Evolutionary conservation across 2,888 invertebrate genomes (phyloP).

Genomic region (Euproctis similis): DNA sequence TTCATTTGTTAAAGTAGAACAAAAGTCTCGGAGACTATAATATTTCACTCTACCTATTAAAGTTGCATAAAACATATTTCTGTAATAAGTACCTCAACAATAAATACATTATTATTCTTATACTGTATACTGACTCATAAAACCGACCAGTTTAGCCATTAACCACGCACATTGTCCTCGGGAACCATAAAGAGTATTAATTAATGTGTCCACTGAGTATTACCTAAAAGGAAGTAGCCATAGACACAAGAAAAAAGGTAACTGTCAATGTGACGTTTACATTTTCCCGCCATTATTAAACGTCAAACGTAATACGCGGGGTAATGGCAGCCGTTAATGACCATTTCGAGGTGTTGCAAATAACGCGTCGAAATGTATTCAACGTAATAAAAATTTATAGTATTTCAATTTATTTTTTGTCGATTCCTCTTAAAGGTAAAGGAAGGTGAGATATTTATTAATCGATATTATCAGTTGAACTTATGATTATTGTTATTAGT

Average conservation of each 20-base stretch:
- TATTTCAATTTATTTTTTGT: conserved; percentile 5
- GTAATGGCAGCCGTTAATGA: conserved; percentile 8
- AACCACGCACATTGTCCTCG: conserved; percentile 7
- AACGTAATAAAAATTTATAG: conserved; percentile 17
- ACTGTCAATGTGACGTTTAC: conserved; percentile 28
- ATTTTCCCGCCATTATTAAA: conserved; percentile 24
- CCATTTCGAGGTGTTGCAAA: conserved; percentile 14
- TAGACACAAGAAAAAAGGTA: conserved; percentile 16
- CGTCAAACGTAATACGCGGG: conserved; percentile 14
- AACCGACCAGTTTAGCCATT: conserved; percentile 10
- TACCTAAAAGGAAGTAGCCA: conserved; percentile 18
- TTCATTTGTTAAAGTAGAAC: too few relatives aligned
- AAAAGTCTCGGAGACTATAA: too few relatives aligned
- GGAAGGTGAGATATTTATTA: conserved; percentile 5
- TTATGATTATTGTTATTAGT: conserved; percentile 4
- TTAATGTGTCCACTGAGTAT: conserved; percentile 20
- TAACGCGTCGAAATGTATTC: conserved; percentile 9
- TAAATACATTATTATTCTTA: conserved; percentile 13
- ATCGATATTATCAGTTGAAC: not conserved
- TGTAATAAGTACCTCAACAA: conserved; percentile 3
- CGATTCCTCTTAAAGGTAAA: conserved; percentile 3
- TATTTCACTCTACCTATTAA: too few relatives aligned
- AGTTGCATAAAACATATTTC: too few relatives aligned
- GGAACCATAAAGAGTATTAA: conserved; percentile 15
- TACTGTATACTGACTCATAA: conserved; percentile 12